These are phyloP conservation scores for Siniperca chuatsi DNA, from an alignment of 2,113 vertebrate species.

Conservation along the genomic window DNA sequence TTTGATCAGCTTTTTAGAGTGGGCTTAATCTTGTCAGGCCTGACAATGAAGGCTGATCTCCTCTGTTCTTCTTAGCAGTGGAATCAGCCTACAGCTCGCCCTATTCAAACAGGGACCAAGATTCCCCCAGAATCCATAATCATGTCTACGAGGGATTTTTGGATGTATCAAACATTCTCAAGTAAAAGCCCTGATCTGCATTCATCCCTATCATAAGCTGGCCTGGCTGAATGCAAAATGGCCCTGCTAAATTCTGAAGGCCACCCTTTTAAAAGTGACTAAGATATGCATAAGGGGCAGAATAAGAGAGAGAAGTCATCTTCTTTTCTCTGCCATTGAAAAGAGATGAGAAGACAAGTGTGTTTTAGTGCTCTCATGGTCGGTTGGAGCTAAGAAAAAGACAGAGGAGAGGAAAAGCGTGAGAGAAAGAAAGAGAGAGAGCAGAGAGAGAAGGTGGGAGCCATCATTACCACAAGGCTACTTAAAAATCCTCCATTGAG, in stretches of 20 bases:
- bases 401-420: conserved; percentile 22
- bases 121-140: conserved; percentile 79
- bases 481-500: conserved; percentile 77
- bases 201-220: conserved; percentile 77
- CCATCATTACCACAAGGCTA: conserved; percentile 77
- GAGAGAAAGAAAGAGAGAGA: conserved; percentile 52
- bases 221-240: conserved; percentile 78
- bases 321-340: conserved; percentile 71
- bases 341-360: conserved; percentile 76
- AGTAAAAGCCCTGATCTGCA: conserved; percentile 81
- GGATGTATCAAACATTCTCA: conserved; percentile 77
- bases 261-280: conserved; percentile 61
- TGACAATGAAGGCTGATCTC: conserved; percentile 82
- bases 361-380: conserved; percentile 76
- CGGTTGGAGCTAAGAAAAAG: conserved; percentile 45
- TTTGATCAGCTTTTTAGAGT: conserved; percentile 81
- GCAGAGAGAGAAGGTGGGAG: conserved; percentile 65
- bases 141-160: conserved; percentile 77
- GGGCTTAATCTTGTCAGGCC: conserved; percentile 83
- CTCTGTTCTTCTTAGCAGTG: conserved; percentile 78
- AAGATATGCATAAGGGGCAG: conserved; percentile 67
- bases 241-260: conserved; percentile 71
- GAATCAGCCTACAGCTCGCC: conserved; percentile 75
- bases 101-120: conserved; percentile 76
- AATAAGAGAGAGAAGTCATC: conserved; percentile 68